Base-by-base conservation (phyloP, 2,888 invertebrate genomes). In the Mayetiola destructor region DNA sequence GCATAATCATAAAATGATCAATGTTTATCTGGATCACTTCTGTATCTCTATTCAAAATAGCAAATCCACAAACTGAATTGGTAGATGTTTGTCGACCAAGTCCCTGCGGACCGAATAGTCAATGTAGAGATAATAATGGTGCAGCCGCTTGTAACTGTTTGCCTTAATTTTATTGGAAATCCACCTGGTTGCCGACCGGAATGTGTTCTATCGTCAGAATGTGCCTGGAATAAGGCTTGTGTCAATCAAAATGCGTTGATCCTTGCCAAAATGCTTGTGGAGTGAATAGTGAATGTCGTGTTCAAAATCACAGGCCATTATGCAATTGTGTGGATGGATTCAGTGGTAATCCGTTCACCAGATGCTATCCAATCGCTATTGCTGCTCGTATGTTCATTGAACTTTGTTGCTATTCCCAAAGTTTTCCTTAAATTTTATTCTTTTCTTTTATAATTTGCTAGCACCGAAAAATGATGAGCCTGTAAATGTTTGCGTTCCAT, bases 231-330 rank as follows among this genome's bases (percentile, higher is more conserved):
- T 56, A 82, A 80, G 68, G 84, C 89, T 6, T 90, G 90, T 66
- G 75, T 83, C 39, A 83, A 82, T 62, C 80, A 81, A 85, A 83
- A 72, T 90, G 89, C 66, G 76, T 79, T 55, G 82, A 89, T 71
- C 89, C 89, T 10, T 90, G 89, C 63, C 76, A 78, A 2, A 85
- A 85, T 55, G 80, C 84, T 42, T 91, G 91, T 65, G 90, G 86
- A 18, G 78, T 81, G 62, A 84, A 83, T 65, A 84, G 90, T 10
- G 77, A 80, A 57, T 91, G 91, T 63, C 81, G 82, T 69, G 88
- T 88, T 21, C 80, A 85, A 60, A 84, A 85, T 64, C 90, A 91
- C 66, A 86, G 85, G 66, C 89, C 90, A 2, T 80, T 87, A 61
- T 89, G 89, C 67, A 81, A 82, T 20, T 89, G 89, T 67, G 79